phyloP scores from a whole-genome alignment of 2,797 vertebrate species.

The Cirrhinus mrigala region DNA sequence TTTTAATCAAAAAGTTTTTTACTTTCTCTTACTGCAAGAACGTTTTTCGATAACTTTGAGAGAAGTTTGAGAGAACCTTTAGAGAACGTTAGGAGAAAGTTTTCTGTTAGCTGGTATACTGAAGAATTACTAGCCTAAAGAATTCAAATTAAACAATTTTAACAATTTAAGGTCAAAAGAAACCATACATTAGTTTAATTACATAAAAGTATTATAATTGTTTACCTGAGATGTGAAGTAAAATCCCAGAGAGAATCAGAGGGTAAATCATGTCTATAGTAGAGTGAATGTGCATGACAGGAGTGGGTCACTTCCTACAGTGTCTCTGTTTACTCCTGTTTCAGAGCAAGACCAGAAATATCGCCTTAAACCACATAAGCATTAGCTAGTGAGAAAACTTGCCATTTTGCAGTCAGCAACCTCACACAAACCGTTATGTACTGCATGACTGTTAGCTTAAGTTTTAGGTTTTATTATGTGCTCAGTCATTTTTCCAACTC shows the following conservation, averaged over 20 bases:
- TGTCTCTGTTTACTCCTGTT: not conserved
- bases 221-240: conserved; percentile 1
- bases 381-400: not conserved
- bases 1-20: no score
- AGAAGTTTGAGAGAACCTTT: no score
- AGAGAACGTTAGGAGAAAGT: no score
- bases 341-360: not conserved
- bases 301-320: no score
- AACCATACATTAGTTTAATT: no score
- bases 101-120: not conserved
- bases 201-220: not conserved
- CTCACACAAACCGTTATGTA: not conserved
- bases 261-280: not conserved
- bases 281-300: not conserved
- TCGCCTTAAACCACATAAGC: not conserved
- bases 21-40: no score
- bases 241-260: not conserved
- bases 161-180: not conserved
- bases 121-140: not conserved
- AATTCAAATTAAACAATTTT: not conserved
- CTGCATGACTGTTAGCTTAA: no score
- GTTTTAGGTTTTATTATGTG: no score
- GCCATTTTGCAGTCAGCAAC: not conserved
- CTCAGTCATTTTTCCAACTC: no score
- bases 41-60: no score